Evolutionary conservation across 2,797 vertebrate species (phyloP).

Genomic region (Microctenopoma stevenorrisi): DNA sequence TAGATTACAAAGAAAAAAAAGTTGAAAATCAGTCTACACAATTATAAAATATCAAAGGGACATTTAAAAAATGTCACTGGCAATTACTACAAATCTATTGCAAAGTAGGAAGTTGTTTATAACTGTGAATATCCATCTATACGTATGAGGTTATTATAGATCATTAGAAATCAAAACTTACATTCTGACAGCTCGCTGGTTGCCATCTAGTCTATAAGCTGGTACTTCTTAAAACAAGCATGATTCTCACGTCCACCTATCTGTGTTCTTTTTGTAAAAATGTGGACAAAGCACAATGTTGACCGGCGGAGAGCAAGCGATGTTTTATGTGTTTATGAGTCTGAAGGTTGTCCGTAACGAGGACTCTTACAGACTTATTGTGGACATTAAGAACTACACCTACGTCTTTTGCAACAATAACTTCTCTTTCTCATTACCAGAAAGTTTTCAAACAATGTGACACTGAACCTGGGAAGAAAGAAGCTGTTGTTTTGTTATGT

Average conservation of each 20-base stretch:
- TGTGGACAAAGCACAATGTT: not conserved
- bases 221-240: not conserved
- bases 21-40: not conserved
- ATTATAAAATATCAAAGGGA: not conserved
- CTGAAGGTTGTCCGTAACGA: conserved; percentile 69
- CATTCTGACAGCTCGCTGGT: conserved; percentile 31
- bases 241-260: not conserved
- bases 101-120: not conserved
- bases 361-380: conserved; percentile 29
- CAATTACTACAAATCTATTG: not conserved
- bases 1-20: not conserved
- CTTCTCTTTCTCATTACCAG: not conserved
- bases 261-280: not conserved
- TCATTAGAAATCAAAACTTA: conserved; percentile 49
- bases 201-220: conserved; percentile 48
- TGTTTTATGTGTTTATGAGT: conserved; percentile 70
- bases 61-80: not conserved
- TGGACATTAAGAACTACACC: conserved; percentile 16
- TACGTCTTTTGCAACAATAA: not conserved
- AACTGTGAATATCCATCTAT: not conserved
- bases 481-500: no score
- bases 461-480: no score
- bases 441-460: not conserved
- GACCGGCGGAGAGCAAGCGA: not conserved
- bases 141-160: not conserved